A percentile compares a stretch with the other conserved stretches of the same genome.
Conservation (phyloP, 2,797 vertebrate genomes). For the Heteromormyrus szaboi region DNA sequence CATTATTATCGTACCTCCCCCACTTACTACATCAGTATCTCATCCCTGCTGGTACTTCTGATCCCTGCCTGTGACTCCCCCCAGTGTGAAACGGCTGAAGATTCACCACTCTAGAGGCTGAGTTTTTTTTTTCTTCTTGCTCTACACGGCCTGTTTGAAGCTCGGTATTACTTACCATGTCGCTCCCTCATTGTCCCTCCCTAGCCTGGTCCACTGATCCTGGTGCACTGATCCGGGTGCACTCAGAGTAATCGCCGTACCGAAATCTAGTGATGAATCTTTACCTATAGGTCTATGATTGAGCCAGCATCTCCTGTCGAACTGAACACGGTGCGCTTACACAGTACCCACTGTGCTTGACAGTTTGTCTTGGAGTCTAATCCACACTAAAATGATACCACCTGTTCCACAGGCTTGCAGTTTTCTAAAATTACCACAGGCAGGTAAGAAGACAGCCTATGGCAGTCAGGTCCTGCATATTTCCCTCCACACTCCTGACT, state of each 20-base stretch:
- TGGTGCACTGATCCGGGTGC: background rate
- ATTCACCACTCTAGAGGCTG: background rate
- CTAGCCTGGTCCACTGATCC: background rate
- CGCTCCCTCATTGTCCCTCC: background rate
- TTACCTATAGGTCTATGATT: background rate
- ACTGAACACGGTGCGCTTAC: background rate
- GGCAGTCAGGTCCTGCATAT: background rate
- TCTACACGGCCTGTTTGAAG: background rate
- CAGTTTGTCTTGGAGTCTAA: conserved; percentile 2
- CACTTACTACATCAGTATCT: background rate
- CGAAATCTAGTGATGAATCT: background rate
- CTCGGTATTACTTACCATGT: background rate
- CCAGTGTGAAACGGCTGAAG: background rate
- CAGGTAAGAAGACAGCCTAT: background rate
- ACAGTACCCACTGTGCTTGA: background rate
- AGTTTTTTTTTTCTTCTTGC: background rate
- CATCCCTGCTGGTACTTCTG: background rate
- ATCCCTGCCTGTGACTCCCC: background rate
- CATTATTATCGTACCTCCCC: background rate
- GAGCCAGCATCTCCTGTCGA: background rate
- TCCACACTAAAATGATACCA: background rate
- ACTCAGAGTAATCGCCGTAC: background rate
- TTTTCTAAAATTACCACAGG: conserved; percentile 3
- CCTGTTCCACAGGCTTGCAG: conserved; percentile 2
- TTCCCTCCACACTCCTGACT: background rate